Base-by-base conservation (phyloP, 2,797 vertebrate species). In the Limnodromus scolopaceus region DNA sequence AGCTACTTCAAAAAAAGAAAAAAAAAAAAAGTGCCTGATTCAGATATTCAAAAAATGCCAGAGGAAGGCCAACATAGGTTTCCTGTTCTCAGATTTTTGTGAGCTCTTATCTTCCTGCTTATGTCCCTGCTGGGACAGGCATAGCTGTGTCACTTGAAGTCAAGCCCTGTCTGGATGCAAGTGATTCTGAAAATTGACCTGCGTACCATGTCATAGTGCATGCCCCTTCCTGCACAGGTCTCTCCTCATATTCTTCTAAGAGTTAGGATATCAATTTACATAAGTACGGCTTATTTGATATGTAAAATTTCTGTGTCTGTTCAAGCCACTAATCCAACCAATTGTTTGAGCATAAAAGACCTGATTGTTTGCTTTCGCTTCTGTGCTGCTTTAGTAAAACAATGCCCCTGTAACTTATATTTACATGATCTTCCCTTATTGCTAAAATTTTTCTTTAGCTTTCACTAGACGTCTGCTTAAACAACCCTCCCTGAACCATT, bases 381-480 rank as follows among this genome's bases (percentile, higher is more conserved):
- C 32, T 72, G 11, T 77, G 38, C 70, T 87, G 74, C 46, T 94
- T 93, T 88, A 39, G 39, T 81, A 32, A 78, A 60, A 71, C n/a
- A 48, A 17, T 84, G 63, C 16, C 20, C 7, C 30, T 80, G 36
- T 72, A 60, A 64, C 22, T 79, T 84, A 43, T 4, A 27, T 65
- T 68, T 91, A 48, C 32, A 13, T 18, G 8, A 60, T 87, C 76
- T 94, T 76, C 72, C 43, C 51, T 78, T 87, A 69, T 22, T 83
- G 63, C 53, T 91, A n/a, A 34, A 78, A 16, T 71, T 86, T 92
- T 87, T 91, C 84, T 72, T 80, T 34, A 92, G 54, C 89, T 91
- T 93, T 93, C 57, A 63, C 65, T 94, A 81, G 86, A 93, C 51
- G 38, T 76, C 94, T 91, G 48, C 76, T 87, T 91, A 2, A 93